Conservation (phyloP, 2,888 invertebrate species). For the Pecten maximus region DNA sequence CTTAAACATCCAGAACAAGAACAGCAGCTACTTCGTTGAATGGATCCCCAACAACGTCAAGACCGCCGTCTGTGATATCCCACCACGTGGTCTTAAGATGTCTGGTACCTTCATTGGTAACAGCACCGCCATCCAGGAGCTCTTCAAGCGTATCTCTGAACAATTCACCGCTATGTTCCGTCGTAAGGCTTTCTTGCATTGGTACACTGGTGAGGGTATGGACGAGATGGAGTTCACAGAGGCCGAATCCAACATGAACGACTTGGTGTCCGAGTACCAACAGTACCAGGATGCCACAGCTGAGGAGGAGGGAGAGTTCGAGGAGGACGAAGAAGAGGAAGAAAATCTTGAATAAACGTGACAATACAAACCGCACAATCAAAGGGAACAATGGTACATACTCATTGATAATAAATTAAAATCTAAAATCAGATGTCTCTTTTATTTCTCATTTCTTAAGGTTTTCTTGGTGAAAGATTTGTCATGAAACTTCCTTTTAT, state of each 20-base stretch:
- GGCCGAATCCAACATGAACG: constrained; percentile 95
- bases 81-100: constrained; percentile 85
- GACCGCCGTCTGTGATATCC: constrained; percentile 94
- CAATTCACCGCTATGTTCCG: constrained; percentile 94
- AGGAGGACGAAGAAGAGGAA: constrained; percentile 43
- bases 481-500: too few species aligned
- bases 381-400: neutral
- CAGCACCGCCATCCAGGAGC: constrained; percentile 79
- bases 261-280: constrained; percentile 75
- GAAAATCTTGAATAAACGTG: neutral
- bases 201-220: constrained; percentile 98
- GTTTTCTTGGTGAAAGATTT: too few species aligned
- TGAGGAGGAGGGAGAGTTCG: constrained; percentile 77
- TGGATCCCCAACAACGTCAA: constrained; percentile 98
- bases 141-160: constrained; percentile 79
- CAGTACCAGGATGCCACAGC: constrained; percentile 83
- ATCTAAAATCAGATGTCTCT: too few species aligned
- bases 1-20: constrained; percentile 97
- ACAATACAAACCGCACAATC: neutral
- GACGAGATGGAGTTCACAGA: constrained; percentile 93
- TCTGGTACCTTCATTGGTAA: constrained; percentile 78
- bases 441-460: too few species aligned
- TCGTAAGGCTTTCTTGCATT: constrained; percentile 97
- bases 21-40: constrained; percentile 92
- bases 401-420: too few species aligned